phyloP scores from a whole-genome alignment of 2,797 vertebrate genomes.

The Cyprinodon diabolis region DNA sequence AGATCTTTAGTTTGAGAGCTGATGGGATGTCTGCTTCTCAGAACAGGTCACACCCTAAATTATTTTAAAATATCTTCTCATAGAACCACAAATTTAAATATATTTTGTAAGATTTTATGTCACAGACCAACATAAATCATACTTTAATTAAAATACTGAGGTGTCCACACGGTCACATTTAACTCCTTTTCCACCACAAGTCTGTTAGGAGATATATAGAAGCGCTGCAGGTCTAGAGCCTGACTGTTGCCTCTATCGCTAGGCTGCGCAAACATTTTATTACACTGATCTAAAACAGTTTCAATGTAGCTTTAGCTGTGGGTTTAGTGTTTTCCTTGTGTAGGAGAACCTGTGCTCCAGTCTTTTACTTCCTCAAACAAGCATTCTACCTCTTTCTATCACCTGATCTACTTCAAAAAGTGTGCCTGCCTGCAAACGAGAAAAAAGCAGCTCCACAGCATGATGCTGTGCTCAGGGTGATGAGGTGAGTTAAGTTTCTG shows the following conservation, averaged over 20 bases:
- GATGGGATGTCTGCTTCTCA: not conserved
- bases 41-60: not conserved
- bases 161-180: not conserved
- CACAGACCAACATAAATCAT: not conserved
- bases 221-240: not conserved
- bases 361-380: not conserved
- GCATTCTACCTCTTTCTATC: not conserved
- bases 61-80: not conserved
- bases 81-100: not conserved
- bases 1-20: not conserved
- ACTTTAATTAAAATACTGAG: not conserved
- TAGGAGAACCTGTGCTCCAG: not conserved
- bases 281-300: not conserved
- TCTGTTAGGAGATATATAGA: not conserved
- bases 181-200: not conserved
- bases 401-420: not conserved
- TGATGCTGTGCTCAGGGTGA: too few relatives aligned
- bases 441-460: not conserved
- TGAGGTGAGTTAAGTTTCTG: too few relatives aligned
- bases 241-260: not conserved
- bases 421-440: not conserved
- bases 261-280: not conserved
- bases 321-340: not conserved
- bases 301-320: not conserved
- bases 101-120: not conserved